A percentile compares a stretch with the other conserved stretches of the same genome.
These are phyloP conservation scores for Diloba caeruleocephala DNA, from an alignment of 2,888 invertebrate species.

Conservation along the genomic window DNA sequence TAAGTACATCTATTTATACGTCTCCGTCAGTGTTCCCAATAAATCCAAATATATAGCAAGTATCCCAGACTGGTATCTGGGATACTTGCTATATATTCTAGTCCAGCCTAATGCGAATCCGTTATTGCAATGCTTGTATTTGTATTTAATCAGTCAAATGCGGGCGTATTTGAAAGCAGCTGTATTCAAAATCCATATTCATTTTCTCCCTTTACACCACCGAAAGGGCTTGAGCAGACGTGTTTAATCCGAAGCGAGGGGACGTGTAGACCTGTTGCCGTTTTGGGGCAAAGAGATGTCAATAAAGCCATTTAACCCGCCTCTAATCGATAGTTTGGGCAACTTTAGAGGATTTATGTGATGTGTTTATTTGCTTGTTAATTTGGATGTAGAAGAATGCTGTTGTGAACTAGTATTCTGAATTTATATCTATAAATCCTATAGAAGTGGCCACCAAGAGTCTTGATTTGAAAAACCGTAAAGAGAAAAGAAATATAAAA, in stretches of 20 bases:
- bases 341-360: conserved; percentile 27
- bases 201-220: conserved; percentile 42
- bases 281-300: conserved; percentile 32
- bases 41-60: conserved; percentile 12
- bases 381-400: conserved; percentile 5
- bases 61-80: conserved; percentile 21
- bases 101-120: conserved; percentile 12
- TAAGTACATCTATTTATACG: too few species aligned
- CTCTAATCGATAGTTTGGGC: conserved; percentile 43
- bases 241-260: conserved; percentile 42
- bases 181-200: conserved; percentile 53
- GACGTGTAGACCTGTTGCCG: conserved; percentile 49
- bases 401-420: too few species aligned
- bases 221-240: conserved; percentile 25
- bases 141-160: conserved; percentile 43
- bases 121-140: conserved; percentile 21
- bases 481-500: too few species aligned
- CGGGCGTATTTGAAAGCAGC: conserved; percentile 28
- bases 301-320: conserved; percentile 42
- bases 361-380: conserved; percentile 28
- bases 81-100: too few species aligned
- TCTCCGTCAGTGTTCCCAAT: too few species aligned
- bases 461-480: too few species aligned
- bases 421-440: too few species aligned
- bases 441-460: too few species aligned